A percentile compares a stretch with the other conserved stretches of the same genome.
These are phyloP conservation scores for Andrena camellia DNA, from an alignment of 2,888 invertebrate genomes.

Conservation along the genomic window DNA sequence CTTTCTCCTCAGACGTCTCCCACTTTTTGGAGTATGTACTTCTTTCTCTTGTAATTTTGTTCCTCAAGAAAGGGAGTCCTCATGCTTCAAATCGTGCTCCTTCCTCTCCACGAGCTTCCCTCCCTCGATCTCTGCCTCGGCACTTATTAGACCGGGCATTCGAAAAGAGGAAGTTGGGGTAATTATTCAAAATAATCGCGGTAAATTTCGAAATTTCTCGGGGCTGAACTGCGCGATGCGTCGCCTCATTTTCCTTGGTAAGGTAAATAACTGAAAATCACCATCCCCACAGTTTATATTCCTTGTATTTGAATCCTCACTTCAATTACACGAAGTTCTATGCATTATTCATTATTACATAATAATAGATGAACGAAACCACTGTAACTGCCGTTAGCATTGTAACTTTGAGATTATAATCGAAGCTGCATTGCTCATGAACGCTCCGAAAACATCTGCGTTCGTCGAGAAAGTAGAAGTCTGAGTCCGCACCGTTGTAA, in stretches of 20 bases:
- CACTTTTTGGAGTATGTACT: constrained; percentile 4
- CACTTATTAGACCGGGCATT: constrained; percentile 25
- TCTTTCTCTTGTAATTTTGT: neutral
- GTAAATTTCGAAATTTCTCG: constrained; percentile 30
- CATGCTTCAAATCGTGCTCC: constrained; percentile 39
- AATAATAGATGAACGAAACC: no score
- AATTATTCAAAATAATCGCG: constrained; percentile 13
- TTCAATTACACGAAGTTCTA: no score
- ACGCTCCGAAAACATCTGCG: neutral
- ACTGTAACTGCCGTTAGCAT: no score
- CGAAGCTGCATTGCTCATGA: neutral
- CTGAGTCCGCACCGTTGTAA: constrained; percentile 47
- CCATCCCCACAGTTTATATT: neutral
- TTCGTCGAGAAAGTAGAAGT: constrained; percentile 20
- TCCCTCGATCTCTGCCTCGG: neutral
- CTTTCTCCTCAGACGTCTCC: no score
- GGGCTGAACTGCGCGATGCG: neutral
- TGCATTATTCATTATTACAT: no score
- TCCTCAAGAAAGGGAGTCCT: neutral
- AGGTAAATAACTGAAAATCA: constrained; percentile 42
- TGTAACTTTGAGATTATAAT: neutral
- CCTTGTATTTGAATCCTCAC: no score
- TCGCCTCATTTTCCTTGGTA: neutral
- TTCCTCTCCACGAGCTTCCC: neutral
- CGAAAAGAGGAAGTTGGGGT: constrained; percentile 38